Conservation (phyloP, 2,888 invertebrate genomes). For the Bhutanitis thaidina region DNA sequence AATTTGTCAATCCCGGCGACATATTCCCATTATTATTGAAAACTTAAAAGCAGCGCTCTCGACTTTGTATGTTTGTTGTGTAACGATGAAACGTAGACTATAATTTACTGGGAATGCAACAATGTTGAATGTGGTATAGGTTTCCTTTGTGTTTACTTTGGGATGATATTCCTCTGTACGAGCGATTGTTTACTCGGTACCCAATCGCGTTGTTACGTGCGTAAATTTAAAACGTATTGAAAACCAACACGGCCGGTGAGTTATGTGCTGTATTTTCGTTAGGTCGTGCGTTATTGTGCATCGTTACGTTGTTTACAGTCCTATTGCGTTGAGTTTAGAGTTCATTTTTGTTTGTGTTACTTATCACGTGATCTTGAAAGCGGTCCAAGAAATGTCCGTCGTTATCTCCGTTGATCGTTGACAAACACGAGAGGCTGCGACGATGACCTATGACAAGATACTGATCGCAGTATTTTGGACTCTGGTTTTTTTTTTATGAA, state of each 20-base stretch:
- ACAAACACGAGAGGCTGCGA: constrained; percentile 21
- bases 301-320: background rate
- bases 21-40: no score
- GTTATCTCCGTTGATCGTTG: constrained; percentile 19
- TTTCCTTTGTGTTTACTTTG: no score
- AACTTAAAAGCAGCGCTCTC: no score
- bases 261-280: constrained; percentile 14
- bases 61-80: no score
- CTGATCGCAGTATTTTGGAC: background rate
- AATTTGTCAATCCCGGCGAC: no score
- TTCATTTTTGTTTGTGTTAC: constrained; percentile 1
- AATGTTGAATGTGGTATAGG: no score
- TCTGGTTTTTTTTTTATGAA: no score
- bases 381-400: constrained; percentile 27
- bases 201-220: no score
- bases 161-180: no score
- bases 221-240: background rate
- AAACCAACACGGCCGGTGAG: constrained; percentile 16
- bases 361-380: constrained; percentile 26
- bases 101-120: no score
- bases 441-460: constrained; percentile 5
- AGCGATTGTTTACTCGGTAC: no score
- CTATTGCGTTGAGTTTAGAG: background rate
- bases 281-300: background rate
- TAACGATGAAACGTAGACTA: no score